Base-by-base conservation (phyloP, 2,888 invertebrate genomes). In the Allophyes oxyacanthae region DNA sequence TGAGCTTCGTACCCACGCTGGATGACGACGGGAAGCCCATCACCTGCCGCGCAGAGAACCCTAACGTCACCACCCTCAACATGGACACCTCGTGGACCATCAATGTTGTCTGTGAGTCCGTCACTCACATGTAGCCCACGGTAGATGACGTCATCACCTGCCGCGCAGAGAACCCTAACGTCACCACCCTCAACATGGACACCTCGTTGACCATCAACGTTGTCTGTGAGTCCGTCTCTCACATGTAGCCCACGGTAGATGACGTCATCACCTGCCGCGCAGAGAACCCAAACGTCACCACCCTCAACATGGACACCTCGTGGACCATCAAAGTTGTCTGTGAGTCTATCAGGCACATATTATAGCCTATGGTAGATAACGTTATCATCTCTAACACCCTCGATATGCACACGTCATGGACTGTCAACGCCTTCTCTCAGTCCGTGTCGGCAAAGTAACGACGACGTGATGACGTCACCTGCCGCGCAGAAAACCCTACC, bases 291-390 rank as follows among this genome's bases (percentile, higher is more conserved):
- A 97, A 97, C 94, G 97, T 98, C 79, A 97, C 97, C 64, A 96
- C 97, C 49, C 96, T 97, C 76, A 96, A 95, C 87, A 93, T 97
- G 77, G 98, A 98, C 91, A 96, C 97, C 76, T 96, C 97, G 51
- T 98, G 97, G 97, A 97, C 96, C 85, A 96, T 98, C 87, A 96
- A 96, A 92, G 98, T 98, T 81, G 98, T 98, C 75, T 98, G 98
- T 98, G 92, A 97, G 98, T 97, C 94, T 69, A n/a, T 0, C 8
- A 6, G 28, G 10, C 13, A 10, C 26, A 26, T 6, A 13, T 9
- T 1, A 15, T 1, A 30, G 20, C 98, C 98, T 54, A 97, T 97
- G 56, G 96, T 97, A 75, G 98, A 98, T 84, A 98, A 98, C 92
- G 97, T 96, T 78, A 96, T 98, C 94, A 97, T 97, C 62, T 98